Evolutionary conservation across 2,797 vertebrate species (phyloP), one percentile per base, ranked within the genome.

Genomic region (Hemibagrus guttatus): DNA sequence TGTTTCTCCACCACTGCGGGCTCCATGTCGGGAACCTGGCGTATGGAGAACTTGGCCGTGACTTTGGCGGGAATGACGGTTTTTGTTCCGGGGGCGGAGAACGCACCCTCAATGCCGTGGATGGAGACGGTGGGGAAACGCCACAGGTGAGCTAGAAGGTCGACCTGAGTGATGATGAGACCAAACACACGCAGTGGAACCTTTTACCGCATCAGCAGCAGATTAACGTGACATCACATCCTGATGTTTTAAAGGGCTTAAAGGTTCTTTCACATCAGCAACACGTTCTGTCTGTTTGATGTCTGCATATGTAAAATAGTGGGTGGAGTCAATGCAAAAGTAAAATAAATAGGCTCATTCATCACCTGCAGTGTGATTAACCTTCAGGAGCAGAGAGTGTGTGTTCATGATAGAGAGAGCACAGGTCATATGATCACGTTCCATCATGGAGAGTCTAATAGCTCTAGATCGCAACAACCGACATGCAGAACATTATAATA

Each of bases 11-110:
- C 96, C 81, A 91, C 79, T 0, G 92, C 92, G 4, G 94, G 93
- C 12, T 97, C 95, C 98, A 98, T 98, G 89, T 97, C 49, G 4
- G 97, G 97, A 14, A 98, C 97, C 81, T 97, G 97, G 35, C 96
- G 95, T 79, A 99, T 97, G 59, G 98, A 99, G 92, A 99, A 98
- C 86, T 99, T 99, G 3, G 95, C 97, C 0, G 61, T 96, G 16
- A 98, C 97, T 90, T 96, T 97, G 87, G 96, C 95, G 0, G 98
- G 97, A 80, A 98, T 98, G 69, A 98, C 97, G 0, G 97, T 98
- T 94, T 99, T 99, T 26, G 95, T 92, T 86, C 97, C 97, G 0
- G 94, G 76, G 87, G 95, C 95, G 8, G 96, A 95, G 92, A 97
- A 98, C 0, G 97, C 97, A 0, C 97, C 98, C 89, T 97, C 96